Base-by-base conservation (phyloP, 1,140 invertebrate genomes). In the Anastatus disparis region DNA sequence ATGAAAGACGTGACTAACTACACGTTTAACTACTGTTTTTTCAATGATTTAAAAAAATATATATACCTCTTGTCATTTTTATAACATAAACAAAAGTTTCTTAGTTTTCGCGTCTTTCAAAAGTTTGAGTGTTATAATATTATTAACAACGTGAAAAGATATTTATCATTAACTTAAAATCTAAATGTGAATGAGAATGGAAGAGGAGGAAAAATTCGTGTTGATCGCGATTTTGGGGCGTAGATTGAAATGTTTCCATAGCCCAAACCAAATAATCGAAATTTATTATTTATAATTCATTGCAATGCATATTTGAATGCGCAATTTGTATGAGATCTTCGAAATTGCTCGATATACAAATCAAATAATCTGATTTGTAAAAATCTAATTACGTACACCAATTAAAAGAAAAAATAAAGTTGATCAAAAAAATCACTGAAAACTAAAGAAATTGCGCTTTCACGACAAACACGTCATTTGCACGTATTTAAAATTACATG, bases 191-290 rank as follows among this genome's bases (percentile, higher is more conserved):
- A 53, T 53, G 9, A 4, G 22, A 35, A 61, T 27, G 24, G n/a
- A n/a, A 48, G 20, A 29, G 42, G 13, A 38, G 12, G 9, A 15
- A 38, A 29, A 62, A 46, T 24, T 70, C 48, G 38, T 40, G 59
- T 70, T 70, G 68, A 70, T 55, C 58, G 40, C 58, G 48, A 70
- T 46, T 62, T n/a, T 31, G 9, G 15, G 42, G 10, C 40, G 15
- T 46, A 58, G 20, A 44, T 4, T 26, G 15, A 44, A 42, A 1
- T 42, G 44, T 44, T 44, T 44, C 22, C 0, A 26, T 27, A 12
- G 15, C 38, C 22, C 3, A 22, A 13, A 27, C 31, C 13, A 46
- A 38, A 27, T 29, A 20, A 27, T 58, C 17, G 20, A 55, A 55
- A 44, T 58, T 35, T 8, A 22, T 17, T 26, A 42, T 58, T 58